Evolutionary conservation across 2,888 invertebrate genomes (phyloP).

Genomic region (Candidula unifasciata): DNA sequence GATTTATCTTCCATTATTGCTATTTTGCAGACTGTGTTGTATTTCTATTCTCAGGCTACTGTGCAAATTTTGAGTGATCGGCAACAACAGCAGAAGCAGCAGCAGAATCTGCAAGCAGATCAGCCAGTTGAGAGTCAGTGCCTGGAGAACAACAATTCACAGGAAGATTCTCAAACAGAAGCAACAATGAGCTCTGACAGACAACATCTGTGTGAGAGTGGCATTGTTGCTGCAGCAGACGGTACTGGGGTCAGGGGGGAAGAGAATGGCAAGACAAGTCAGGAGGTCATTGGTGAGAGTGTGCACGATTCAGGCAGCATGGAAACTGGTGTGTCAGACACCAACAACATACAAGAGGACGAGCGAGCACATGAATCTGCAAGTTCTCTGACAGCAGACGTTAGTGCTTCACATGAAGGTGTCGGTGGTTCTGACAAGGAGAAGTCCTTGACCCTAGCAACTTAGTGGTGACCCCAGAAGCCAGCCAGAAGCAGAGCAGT

Average conservation of each 20-base stretch:
- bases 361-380: neutral
- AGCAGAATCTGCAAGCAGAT: neutral
- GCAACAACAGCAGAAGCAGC: neutral
- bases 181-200: neutral
- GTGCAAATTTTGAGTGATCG: neutral
- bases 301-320: neutral
- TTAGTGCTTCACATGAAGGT: neutral
- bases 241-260: neutral
- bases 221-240: neutral
- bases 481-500: neutral
- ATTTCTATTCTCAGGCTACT: slow-evolving; percentile 7
- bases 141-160: neutral
- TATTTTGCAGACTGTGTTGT: neutral
- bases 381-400: neutral
- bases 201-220: neutral
- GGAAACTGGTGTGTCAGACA: neutral
- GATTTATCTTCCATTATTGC: neutral
- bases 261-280: neutral
- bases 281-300: neutral
- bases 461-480: no score
- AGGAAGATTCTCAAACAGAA: neutral
- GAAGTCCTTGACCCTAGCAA: neutral
- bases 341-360: neutral
- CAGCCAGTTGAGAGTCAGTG: neutral
- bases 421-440: no score